phyloP scores from a whole-genome alignment of 2,113 vertebrate genomes.

The Cyphomyrus plagiostoma region DNA sequence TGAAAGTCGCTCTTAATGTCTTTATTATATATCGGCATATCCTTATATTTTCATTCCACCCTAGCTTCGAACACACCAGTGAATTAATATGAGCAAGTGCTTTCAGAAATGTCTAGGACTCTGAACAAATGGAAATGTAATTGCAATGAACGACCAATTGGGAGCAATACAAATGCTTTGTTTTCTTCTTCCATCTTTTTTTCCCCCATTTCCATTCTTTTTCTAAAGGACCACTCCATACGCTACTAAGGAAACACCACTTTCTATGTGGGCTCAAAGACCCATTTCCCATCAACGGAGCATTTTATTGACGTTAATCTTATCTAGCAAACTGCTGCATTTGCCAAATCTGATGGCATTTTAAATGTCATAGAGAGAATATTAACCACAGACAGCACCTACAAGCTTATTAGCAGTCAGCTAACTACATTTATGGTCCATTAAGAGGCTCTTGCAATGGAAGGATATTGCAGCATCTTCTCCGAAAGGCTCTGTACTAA shows the following conservation, averaged over 20 bases:
- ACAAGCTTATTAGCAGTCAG: conserved; percentile 7
- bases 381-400: not conserved
- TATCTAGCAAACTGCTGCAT: not conserved
- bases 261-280: not conserved
- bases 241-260: not conserved
- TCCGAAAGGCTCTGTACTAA: not conserved
- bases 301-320: not conserved
- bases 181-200: not conserved
- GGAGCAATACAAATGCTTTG: not conserved
- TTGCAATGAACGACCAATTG: not conserved
- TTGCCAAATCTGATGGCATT: not conserved
- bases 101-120: not conserved
- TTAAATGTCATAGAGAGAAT: not conserved
- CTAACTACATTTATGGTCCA: not conserved
- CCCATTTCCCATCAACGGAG: not conserved
- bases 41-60: not conserved
- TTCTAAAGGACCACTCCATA: not conserved
- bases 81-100: not conserved
- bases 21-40: not conserved
- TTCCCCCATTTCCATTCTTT: not conserved
- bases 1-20: not conserved
- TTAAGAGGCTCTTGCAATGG: not conserved
- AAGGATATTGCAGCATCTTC: not conserved
- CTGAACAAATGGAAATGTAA: not conserved
- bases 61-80: not conserved